Base-by-base conservation (phyloP, 1,140 invertebrate species). In the Drosophila cardini region DNA sequence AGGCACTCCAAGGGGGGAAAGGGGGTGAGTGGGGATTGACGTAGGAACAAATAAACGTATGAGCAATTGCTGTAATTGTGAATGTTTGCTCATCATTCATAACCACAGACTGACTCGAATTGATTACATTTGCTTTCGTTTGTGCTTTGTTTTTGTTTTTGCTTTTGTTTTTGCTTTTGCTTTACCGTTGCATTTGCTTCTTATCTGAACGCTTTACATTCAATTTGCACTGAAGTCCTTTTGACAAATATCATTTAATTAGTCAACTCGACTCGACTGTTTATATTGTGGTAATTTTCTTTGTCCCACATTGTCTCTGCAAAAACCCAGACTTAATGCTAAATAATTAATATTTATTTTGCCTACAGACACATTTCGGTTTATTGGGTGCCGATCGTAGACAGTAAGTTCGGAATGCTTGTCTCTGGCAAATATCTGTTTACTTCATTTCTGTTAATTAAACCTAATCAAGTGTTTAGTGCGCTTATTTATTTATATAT, bases 31-130 rank as follows among this genome's bases (percentile, higher is more conserved):
- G 16, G 21, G 16, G 21, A 16, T 11, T 5, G 21, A 8, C 26
- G 72, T 21, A 26, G 21, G 21, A 26, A 26, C 9, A 32, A 50
- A 56, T 18, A 11, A 21, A 42, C 61, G 69, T 80, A 85, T 78
- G 70, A 80, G 80, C 84, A 84, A 89, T 87, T 89, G 76, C 67
- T 58, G 72, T 89, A 83, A 89, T 87, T 89, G 80, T 89, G 82
- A 83, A 83, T 87, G 76, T 80, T 83, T 77, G 80, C 76, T 72
- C 81, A 89, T 83, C 83, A 89, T 74, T 87, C 84, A 87, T 87
- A 86, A 87, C 70, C 76, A 62, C 76, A 70, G 18, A 26, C 16
- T 52, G 50, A 65, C 62, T 68, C 63, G 48, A 70, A 76, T 74
- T 82, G 79, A 83, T 80, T 80, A 87, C 83, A 87, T 80, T 72